Evolutionary conservation across 2,888 invertebrate genomes (phyloP).

Genomic region (Nemapogon koenigi): DNA sequence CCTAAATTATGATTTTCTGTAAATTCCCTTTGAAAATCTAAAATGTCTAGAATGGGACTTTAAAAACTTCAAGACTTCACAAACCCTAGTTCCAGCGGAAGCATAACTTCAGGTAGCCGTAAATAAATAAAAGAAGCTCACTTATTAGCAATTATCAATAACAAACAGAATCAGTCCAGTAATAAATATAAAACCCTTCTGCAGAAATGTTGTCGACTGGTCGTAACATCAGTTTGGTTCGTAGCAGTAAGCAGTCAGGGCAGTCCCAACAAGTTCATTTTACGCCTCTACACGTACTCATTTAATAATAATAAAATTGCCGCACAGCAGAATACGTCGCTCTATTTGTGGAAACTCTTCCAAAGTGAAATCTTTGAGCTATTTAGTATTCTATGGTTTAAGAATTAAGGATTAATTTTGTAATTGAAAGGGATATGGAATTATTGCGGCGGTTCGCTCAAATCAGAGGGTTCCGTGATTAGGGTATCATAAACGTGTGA

Average conservation of each 20-base stretch:
- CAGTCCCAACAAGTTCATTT: slow-evolving; percentile 27
- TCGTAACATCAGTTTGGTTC: background rate
- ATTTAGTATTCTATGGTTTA: background rate
- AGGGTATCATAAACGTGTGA: slow-evolving; percentile 46
- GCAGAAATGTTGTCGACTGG: background rate
- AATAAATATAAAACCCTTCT: slow-evolving; percentile 3
- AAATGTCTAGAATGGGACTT: too few relatives aligned
- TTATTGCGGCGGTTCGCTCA: slow-evolving; percentile 19
- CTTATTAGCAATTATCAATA: too few relatives aligned
- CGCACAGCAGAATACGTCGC: slow-evolving; percentile 24
- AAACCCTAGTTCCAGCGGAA: too few relatives aligned
- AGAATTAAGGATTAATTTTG: background rate
- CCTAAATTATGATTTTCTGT: too few relatives aligned
- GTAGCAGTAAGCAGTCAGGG: background rate
- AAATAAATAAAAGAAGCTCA: too few relatives aligned
- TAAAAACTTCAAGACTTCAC: too few relatives aligned
- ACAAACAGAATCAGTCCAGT: background rate
- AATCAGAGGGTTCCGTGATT: slow-evolving; percentile 46
- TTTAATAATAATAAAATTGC: slow-evolving; percentile 34
- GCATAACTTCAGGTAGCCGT: background rate
- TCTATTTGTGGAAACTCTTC: slow-evolving; percentile 27
- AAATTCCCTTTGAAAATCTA: too few relatives aligned
- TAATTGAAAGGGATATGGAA: background rate
- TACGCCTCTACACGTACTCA: slow-evolving; percentile 30
- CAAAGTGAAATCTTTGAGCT: slow-evolving; percentile 8